Conservation (phyloP, 2,888 invertebrate genomes). For the Leptopilina drosophilae region DNA sequence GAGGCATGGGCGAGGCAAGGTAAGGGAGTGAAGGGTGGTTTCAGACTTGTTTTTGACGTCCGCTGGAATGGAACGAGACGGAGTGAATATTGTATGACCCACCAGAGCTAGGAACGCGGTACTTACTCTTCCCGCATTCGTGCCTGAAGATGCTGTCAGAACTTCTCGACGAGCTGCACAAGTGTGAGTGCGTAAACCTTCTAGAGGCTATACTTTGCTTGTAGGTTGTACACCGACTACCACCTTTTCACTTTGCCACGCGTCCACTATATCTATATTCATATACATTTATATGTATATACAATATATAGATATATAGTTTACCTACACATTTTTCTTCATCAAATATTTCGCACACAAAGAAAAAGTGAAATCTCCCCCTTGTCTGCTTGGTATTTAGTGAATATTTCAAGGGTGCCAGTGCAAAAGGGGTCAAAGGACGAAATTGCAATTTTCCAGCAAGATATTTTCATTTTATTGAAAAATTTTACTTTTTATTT, state of each 20-base stretch:
- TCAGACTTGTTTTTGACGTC: constrained; percentile 61
- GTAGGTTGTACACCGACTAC: not conserved
- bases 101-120: constrained; percentile 49
- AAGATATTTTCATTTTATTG: not conserved
- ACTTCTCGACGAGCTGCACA: constrained; percentile 35
- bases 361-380: constrained; percentile 36
- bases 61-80: constrained; percentile 61
- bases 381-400: constrained; percentile 34
- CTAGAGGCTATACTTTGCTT: not conserved
- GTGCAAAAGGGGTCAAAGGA: constrained; percentile 20
- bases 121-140: constrained; percentile 47
- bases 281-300: not conserved
- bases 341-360: constrained; percentile 36
- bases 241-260: not conserved
- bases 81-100: constrained; percentile 67
- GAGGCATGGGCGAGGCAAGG: too few relatives aligned
- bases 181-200: constrained; percentile 3
- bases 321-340: constrained; percentile 33
- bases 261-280: constrained; percentile 6
- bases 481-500: not conserved
- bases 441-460: constrained; percentile 7
- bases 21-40: constrained; percentile 9
- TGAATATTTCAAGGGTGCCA: constrained; percentile 23
- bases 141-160: constrained; percentile 45
- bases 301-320: not conserved